Conservation (phyloP, 2,113 vertebrate species). For the Tor tambroides region DNA sequence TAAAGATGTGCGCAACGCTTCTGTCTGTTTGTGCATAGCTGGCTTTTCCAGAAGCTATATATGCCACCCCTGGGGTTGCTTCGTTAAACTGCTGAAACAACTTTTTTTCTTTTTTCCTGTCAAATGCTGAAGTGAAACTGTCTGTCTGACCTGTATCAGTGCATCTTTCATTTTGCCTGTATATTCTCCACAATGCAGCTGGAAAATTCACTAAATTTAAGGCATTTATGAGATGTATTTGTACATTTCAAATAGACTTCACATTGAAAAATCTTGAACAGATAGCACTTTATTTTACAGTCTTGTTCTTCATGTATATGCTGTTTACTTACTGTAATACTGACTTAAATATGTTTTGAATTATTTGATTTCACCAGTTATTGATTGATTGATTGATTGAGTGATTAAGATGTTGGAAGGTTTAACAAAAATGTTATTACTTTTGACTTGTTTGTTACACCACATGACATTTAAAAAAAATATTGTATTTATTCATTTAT, state of each 20-base stretch:
- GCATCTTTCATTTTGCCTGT: not conserved
- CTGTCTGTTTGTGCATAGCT: conserved; percentile 57
- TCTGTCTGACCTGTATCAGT: conserved; percentile 46
- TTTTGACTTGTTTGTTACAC: not conserved
- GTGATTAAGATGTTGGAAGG: not conserved
- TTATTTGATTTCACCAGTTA: not conserved
- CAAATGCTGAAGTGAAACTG: conserved; percentile 58
- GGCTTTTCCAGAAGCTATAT: conserved; percentile 55
- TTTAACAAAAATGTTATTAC: not conserved
- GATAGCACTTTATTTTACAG: no score
- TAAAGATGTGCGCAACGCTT: conserved; percentile 49
- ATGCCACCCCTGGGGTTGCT: conserved; percentile 47
- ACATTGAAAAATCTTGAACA: not conserved
- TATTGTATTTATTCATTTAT: not conserved
- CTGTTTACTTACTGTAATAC: no score
- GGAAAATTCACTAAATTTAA: not conserved
- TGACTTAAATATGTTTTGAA: not conserved
- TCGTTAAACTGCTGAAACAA: conserved; percentile 61
- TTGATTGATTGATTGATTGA: no score
- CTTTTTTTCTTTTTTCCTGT: conserved; percentile 29
- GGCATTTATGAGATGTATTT: not conserved
- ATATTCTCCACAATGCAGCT: not conserved
- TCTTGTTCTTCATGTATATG: no score
- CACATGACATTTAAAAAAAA: not conserved
- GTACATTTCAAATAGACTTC: not conserved